Conservation (phyloP, 2,888 invertebrate genomes). For the Troides helena region DNA sequence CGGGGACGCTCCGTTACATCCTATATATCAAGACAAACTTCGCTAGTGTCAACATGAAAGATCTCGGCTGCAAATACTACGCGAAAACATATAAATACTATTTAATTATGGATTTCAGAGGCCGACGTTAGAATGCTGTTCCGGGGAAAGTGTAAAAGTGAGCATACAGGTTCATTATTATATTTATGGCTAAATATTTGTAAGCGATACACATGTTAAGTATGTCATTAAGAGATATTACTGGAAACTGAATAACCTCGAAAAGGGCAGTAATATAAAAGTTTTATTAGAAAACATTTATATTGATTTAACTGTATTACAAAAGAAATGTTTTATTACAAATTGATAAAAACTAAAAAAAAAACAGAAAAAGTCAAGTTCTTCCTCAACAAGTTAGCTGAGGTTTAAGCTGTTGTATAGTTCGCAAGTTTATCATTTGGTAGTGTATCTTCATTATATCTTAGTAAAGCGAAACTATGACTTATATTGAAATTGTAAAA, state of each 20-base stretch:
- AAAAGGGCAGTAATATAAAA: too few species aligned
- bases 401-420: too few species aligned
- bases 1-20: slow-evolving; percentile 39
- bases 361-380: too few species aligned
- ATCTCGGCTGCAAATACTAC: slow-evolving; percentile 69
- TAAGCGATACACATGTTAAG: not conserved
- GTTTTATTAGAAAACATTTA: too few species aligned
- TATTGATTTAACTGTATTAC: too few species aligned
- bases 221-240: not conserved
- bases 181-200: not conserved
- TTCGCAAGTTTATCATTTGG: too few species aligned
- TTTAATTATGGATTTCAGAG: slow-evolving; percentile 63
- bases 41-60: slow-evolving; percentile 55
- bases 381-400: too few species aligned
- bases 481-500: not conserved
- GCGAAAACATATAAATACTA: slow-evolving; percentile 65
- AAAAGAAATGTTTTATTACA: too few species aligned
- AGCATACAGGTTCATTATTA: not conserved
- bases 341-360: too few species aligned
- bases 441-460: too few species aligned
- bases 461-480: too few species aligned
- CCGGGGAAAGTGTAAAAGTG: slow-evolving; percentile 32
- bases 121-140: slow-evolving; percentile 42
- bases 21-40: slow-evolving; percentile 61
- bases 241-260: too few species aligned